A percentile compares a stretch with the other conserved stretches of the same genome.
Conservation (phyloP, 2,888 invertebrate species). For the Patella caerulea region DNA sequence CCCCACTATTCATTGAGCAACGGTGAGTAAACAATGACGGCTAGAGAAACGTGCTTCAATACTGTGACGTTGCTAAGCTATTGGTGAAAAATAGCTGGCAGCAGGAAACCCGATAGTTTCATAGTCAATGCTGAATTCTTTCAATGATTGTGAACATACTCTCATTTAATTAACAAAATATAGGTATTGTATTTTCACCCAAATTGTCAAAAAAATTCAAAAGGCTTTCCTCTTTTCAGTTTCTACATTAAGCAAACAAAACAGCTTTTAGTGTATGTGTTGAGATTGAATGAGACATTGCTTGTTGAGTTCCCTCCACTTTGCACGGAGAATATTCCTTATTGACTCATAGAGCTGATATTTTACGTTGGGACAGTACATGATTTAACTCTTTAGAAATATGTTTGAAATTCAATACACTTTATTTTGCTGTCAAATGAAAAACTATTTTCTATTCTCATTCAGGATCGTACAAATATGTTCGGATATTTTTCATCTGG, state of each 20-base stretch:
- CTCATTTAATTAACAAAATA: constrained; percentile 7
- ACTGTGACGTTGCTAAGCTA: constrained; percentile 10
- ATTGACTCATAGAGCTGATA: constrained; percentile 1
- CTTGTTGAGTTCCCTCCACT: no score
- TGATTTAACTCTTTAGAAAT: constrained; percentile 5
- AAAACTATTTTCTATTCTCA: constrained; percentile 1
- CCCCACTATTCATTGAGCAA: background rate
- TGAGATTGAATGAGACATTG: background rate
- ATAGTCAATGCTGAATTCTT: background rate
- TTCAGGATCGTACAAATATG: background rate
- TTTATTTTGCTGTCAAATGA: constrained; percentile 5
- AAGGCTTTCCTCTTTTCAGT: background rate
- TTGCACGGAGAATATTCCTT: background rate
- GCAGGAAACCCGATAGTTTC: background rate
- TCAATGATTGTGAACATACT: background rate
- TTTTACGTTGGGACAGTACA: background rate
- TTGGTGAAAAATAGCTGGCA: background rate
- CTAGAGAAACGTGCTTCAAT: background rate
- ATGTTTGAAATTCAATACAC: constrained; percentile 7
- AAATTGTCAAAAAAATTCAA: background rate
- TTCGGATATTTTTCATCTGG: background rate
- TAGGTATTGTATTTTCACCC: constrained; percentile 7
- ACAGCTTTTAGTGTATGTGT: background rate
- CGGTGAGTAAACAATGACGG: background rate
- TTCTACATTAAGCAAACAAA: background rate